Conservation (phyloP, 2,797 vertebrate species). For the Gymnoscopelus microlampas region DNA sequence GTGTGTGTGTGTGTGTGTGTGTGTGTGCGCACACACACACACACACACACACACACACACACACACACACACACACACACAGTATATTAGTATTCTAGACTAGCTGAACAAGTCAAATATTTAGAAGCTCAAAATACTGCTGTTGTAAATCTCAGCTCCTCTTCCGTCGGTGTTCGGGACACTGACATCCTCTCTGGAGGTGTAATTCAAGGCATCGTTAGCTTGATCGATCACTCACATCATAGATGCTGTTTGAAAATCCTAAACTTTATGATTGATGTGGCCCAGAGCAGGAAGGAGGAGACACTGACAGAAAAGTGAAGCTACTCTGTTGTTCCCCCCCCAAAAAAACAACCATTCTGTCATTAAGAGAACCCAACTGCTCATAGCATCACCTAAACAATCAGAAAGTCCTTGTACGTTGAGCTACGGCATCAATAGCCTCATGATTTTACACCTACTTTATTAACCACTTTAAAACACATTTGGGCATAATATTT, state of each 20-base stretch:
- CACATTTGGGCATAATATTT: too few species aligned
- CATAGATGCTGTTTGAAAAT: slow-evolving; percentile 45
- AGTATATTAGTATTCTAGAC: not conserved
- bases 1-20: not conserved
- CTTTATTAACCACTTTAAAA: too few species aligned
- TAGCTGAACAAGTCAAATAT: not conserved
- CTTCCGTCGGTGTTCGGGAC: slow-evolving; percentile 15
- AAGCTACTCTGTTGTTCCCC: not conserved
- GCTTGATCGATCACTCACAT: slow-evolving; percentile 56
- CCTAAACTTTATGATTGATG: slow-evolving; percentile 58
- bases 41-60: slow-evolving; percentile 4
- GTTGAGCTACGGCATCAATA: not conserved
- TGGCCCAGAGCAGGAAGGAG: slow-evolving; percentile 8
- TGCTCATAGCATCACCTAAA: not conserved
- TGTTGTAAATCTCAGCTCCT: slow-evolving; percentile 13
- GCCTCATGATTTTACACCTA: too few species aligned
- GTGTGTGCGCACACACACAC: not conserved
- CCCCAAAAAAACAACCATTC: not conserved
- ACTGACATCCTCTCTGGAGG: slow-evolving; percentile 43
- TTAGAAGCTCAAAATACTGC: not conserved
- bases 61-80: not conserved
- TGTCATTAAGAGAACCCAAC: not conserved
- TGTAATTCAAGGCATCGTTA: slow-evolving; percentile 53
- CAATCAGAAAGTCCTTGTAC: not conserved
- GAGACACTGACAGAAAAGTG: not conserved